Evolutionary conservation across 2,888 invertebrate genomes (phyloP), one percentile per base, ranked within the genome.

Genomic region (Eupithecia vulgata): DNA sequence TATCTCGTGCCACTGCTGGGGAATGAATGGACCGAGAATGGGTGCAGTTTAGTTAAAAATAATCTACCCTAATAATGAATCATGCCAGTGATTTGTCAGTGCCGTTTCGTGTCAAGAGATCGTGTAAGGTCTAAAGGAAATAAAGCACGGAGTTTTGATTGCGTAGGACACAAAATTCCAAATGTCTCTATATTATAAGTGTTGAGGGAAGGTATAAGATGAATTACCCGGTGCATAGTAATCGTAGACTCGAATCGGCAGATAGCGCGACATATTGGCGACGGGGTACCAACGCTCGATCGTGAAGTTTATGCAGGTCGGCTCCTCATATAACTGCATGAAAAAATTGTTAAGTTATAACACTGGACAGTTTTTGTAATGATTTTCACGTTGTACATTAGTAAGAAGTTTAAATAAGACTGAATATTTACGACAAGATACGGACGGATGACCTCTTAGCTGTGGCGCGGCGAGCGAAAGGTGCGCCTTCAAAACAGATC

Each of bases 261-360:
- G 95, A 90, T 98, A 98, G 65, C 98, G 95, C 0, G 99, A 98
- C 97, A 99, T 98, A 92, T 99, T 99, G 67, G 99, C 99, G 5
- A 99, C 98, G 0, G 99, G 99, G 92, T 96, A 97, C 99, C 99
- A 99, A 80, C 99, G 95, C 91, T 99, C 98, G 71, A 99, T 96
- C 0, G 98, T 98, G 88, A 99, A 98, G 91, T 98, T 97, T 13
- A 99, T 97, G 87, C 99, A 99, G 8, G 97, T 97, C 82, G 96
- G 96, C 88, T 97, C 97, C 34, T 95, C 92, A 84, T 98, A 98
- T 88, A 99, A 90, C 98, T 98, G 59, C 5, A 37, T 52, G 21
- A 67, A 15, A 21, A 64, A 37, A 42, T 30, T 48, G 10, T 48
- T 52, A 21, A 21, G 21, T 52, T 45, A n/a, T n/a, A 17, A 48